Conservation (phyloP, 2,113 vertebrate genomes). For the Tapirus terrestris region DNA sequence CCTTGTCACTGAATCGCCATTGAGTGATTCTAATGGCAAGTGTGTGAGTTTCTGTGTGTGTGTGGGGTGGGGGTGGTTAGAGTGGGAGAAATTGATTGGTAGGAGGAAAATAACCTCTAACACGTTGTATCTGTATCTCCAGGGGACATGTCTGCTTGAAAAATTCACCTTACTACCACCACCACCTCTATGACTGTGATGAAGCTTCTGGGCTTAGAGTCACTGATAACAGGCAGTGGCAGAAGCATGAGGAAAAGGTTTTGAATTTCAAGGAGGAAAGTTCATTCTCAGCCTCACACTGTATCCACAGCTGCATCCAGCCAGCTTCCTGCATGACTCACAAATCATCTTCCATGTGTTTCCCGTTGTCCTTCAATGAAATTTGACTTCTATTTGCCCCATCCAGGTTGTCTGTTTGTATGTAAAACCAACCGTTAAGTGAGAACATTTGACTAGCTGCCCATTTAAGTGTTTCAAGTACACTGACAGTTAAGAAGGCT, state of each 20-base stretch:
- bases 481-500: background rate
- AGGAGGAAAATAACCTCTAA: background rate
- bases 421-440: background rate
- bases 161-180: background rate
- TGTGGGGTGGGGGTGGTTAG: accelerated
- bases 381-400: background rate
- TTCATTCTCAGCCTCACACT: background rate
- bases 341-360: background rate
- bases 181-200: background rate
- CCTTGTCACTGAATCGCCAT: background rate
- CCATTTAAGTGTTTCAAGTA: constrained; percentile 2
- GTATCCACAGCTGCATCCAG: accelerated
- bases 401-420: background rate
- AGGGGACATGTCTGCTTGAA: background rate
- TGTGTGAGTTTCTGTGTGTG: background rate
- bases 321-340: background rate
- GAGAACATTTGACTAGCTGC: background rate
- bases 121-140: background rate
- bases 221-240: background rate
- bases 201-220: background rate
- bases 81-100: background rate
- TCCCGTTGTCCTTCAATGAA: background rate
- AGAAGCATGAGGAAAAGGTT: background rate
- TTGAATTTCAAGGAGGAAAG: background rate
- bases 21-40: background rate